phyloP scores from a whole-genome alignment of 2,797 vertebrate species.

The Potorous gilbertii region DNA sequence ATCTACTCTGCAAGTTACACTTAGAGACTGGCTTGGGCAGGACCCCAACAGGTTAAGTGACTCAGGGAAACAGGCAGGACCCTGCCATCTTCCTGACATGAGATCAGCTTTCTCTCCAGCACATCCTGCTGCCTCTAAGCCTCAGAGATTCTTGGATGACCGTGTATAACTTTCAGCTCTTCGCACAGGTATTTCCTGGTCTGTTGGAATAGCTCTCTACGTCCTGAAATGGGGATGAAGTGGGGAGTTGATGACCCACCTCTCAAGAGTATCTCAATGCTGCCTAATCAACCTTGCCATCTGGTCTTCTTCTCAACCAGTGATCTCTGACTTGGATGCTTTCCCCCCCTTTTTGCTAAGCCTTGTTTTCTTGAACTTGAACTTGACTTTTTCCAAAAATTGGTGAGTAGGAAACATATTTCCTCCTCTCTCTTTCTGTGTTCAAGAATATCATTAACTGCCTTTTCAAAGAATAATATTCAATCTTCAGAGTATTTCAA shows the following conservation, averaged over 20 bases:
- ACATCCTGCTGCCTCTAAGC: background rate
- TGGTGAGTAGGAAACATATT: background rate
- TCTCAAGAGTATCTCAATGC: background rate
- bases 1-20: background rate
- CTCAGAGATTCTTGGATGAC: background rate
- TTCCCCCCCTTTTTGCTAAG: background rate
- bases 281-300: constrained; percentile 2
- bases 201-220: background rate
- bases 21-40: background rate
- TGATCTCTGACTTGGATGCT: background rate
- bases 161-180: background rate
- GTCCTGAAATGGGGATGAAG: background rate
- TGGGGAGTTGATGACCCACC: background rate
- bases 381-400: background rate
- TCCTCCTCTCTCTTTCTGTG: background rate
- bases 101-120: background rate
- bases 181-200: constrained; percentile 7
- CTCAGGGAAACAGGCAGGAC: background rate
- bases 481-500: too few species aligned
- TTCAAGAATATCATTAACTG: too few species aligned
- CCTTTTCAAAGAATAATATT: too few species aligned
- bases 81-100: background rate
- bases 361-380: background rate
- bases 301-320: background rate
- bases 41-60: background rate